phyloP scores from a whole-genome alignment of 2,797 vertebrate genomes.

The Lindbergichthys nudifrons region DNA sequence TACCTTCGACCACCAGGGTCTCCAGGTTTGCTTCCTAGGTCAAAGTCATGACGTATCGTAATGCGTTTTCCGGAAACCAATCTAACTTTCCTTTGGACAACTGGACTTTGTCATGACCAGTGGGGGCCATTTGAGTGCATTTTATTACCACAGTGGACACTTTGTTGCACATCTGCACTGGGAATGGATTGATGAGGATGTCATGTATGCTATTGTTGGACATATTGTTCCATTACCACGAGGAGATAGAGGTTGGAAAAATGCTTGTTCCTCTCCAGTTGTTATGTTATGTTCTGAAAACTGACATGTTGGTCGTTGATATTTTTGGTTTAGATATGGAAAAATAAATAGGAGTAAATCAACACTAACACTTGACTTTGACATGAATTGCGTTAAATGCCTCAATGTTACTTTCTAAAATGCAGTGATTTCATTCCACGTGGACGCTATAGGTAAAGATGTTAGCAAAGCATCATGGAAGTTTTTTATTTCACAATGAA shows the following conservation, averaged over 20 bases:
- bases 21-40: conserved; percentile 63
- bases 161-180: conserved; percentile 22
- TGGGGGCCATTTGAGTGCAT: conserved; percentile 55
- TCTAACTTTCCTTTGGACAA: conserved; percentile 65
- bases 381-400: not conserved
- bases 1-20: conserved; percentile 38
- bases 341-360: not conserved
- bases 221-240: conserved; percentile 13
- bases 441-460: not conserved
- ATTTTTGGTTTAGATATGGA: not conserved
- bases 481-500: conserved; percentile 50
- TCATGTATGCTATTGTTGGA: conserved; percentile 22
- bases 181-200: conserved; percentile 6
- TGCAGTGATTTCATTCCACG: not conserved
- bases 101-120: conserved; percentile 57
- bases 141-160: conserved; percentile 41
- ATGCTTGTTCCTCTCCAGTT: not conserved
- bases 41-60: conserved; percentile 53
- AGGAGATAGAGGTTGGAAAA: not conserved
- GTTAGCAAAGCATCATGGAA: conserved; percentile 24
- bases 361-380: not conserved
- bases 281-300: not conserved
- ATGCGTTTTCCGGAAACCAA: conserved; percentile 52
- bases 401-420: not conserved
- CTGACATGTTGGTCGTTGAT: not conserved